Conservation (phyloP, 2,797 vertebrate genomes). For the Acropternis orthonyx region DNA sequence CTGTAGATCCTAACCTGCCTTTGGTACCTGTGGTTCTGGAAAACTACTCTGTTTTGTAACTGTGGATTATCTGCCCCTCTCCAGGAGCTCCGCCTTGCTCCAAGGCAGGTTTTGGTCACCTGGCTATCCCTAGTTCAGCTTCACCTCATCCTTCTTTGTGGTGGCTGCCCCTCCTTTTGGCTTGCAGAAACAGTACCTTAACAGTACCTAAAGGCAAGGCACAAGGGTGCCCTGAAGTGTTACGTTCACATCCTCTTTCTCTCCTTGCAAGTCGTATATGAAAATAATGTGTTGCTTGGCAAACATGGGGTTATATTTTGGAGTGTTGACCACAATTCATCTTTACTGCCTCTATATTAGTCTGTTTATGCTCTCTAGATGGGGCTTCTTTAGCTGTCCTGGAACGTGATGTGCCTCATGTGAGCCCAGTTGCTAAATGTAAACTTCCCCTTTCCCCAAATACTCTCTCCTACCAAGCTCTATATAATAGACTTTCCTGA, state of each 20-base stretch:
- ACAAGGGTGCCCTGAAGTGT: no score
- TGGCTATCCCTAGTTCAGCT: background rate
- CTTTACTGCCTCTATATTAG: background rate
- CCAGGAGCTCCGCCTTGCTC: background rate
- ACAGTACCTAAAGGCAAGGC: background rate
- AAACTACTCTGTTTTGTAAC: background rate
- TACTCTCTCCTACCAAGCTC: background rate
- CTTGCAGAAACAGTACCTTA: background rate
- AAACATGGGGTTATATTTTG: background rate
- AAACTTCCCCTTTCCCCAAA: background rate
- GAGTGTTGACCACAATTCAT: background rate
- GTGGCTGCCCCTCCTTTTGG: background rate
- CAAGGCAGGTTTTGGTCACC: background rate
- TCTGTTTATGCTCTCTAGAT: background rate
- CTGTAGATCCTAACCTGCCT: background rate
- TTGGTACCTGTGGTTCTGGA: background rate
- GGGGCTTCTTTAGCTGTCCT: background rate
- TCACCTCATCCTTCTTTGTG: background rate
- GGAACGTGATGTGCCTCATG: accelerated
- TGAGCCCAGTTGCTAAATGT: accelerated
- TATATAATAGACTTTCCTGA: background rate
- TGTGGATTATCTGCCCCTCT: accelerated
- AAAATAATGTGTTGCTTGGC: background rate
- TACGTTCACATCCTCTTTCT: background rate
- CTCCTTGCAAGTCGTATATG: background rate